Percentiles rank a stretch among this genome's conserved stretches.
phyloP scores from a whole-genome alignment of 2,888 invertebrate species.

The Chamaedrilus cognettii region DNA sequence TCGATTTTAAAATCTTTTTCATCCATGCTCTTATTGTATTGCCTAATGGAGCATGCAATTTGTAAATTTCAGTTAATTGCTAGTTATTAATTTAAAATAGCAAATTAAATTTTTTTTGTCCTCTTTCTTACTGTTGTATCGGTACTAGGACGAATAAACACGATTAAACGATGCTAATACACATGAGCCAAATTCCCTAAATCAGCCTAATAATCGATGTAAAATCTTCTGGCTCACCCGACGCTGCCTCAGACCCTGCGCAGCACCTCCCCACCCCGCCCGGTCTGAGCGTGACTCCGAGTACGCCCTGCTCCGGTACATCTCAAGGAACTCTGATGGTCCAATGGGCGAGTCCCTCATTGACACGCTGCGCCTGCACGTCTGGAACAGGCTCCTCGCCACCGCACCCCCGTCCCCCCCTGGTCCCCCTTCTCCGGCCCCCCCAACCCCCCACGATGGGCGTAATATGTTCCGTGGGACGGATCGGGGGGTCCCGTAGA shows the following conservation, averaged over 20 bases:
- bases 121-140: too few relatives aligned
- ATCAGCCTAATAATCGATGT: too few relatives aligned
- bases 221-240: not conserved
- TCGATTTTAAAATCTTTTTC: too few relatives aligned
- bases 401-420: not conserved
- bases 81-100: too few relatives aligned
- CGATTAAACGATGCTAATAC: too few relatives aligned
- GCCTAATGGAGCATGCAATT: too few relatives aligned
- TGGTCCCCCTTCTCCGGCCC: not conserved
- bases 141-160: too few relatives aligned
- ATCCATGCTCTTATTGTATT: too few relatives aligned
- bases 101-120: too few relatives aligned
- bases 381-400: not conserved
- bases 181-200: not conserved
- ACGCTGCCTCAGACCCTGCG: not conserved
- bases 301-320: conserved; percentile 37
- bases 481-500: not conserved
- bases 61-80: too few relatives aligned
- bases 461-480: not conserved
- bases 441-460: not conserved
- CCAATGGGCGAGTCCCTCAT: conserved; percentile 22
- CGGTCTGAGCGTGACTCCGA: conserved; percentile 34
- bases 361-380: conserved; percentile 14
- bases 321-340: conserved; percentile 30
- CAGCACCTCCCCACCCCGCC: conserved; percentile 8